These are phyloP conservation scores for Leptodactylus fallax DNA, from an alignment of 2,797 vertebrate genomes.

Conservation along the genomic window DNA sequence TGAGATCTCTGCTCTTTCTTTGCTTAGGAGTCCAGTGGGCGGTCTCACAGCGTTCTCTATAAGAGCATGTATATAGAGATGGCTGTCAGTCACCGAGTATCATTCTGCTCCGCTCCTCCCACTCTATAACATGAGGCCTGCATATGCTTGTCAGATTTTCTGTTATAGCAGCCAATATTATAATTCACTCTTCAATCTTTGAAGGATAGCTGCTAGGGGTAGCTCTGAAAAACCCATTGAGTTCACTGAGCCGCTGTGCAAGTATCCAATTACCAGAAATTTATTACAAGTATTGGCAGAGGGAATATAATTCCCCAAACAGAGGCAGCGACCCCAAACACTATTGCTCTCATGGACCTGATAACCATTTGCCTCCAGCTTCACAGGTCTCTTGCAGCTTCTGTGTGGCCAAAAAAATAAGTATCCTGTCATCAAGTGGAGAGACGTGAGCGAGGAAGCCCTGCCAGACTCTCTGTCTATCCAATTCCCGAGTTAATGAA, in stretches of 20 bases:
- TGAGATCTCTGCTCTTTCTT: no score
- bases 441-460: constrained; percentile 10
- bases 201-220: neutral
- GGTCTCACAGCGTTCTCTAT: no score
- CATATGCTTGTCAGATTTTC: neutral
- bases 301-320: constrained; percentile 37
- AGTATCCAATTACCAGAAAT: constrained; percentile 47
- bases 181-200: neutral
- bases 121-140: no score
- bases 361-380: constrained; percentile 33
- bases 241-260: constrained; percentile 1
- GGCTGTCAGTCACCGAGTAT: no score
- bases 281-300: constrained; percentile 28
- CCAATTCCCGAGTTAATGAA: constrained; percentile 33
- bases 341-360: constrained; percentile 9
- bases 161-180: neutral
- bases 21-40: no score
- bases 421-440: constrained; percentile 33
- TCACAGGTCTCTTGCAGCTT: constrained; percentile 43
- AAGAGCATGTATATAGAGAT: no score
- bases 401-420: constrained; percentile 58
- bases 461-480: constrained; percentile 49
- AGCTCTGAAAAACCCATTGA: constrained; percentile 32
- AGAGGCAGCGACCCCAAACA: constrained; percentile 39
- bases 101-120: no score